A percentile compares a stretch with the other conserved stretches of the same genome.
These are phyloP conservation scores for Pelobates fuscus DNA, from an alignment of 2,113 vertebrate genomes.

Conservation along the genomic window DNA sequence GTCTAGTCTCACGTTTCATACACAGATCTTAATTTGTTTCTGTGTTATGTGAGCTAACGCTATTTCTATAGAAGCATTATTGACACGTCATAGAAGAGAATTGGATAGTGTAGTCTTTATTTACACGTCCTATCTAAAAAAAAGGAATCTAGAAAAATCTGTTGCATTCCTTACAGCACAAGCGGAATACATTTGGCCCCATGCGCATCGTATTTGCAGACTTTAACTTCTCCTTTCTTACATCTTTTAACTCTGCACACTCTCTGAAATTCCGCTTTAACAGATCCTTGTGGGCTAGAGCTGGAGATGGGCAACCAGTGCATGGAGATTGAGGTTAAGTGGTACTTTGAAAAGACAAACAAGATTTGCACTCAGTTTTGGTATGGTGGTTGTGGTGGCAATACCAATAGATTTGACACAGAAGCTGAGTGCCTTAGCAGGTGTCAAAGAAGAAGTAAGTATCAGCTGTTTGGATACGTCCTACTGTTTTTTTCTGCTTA, in stretches of 20 bases:
- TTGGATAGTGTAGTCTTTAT: too few species aligned
- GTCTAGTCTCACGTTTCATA: too few species aligned
- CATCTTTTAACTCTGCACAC: conserved; percentile 53
- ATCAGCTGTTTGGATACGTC: conserved; percentile 28
- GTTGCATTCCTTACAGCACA: not conserved
- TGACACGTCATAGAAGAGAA: too few species aligned
- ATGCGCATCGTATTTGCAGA: not conserved
- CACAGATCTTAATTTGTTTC: too few species aligned
- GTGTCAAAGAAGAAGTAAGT: conserved; percentile 77
- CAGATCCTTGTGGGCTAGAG: conserved; percentile 82
- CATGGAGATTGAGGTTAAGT: conserved; percentile 83
- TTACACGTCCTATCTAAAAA: too few species aligned
- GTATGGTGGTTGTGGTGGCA: conserved; percentile 82
- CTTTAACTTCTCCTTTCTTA: conserved; percentile 3
- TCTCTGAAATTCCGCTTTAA: conserved; percentile 65
- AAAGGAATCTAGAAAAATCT: too few species aligned
- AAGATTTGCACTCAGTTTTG: conserved; percentile 83
- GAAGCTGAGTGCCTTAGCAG: conserved; percentile 75
- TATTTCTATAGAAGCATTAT: too few species aligned
- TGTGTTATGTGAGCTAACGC: too few species aligned
- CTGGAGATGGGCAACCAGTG: conserved; percentile 78
- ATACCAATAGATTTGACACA: conserved; percentile 82
- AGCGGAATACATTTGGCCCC: not conserved
- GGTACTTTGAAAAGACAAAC: conserved; percentile 82
- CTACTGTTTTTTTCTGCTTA: conserved; percentile 4